Percentiles rank a stretch among this genome's conserved stretches.
phyloP scores from a whole-genome alignment of 2,888 invertebrate genomes.

The Helleia helle region DNA sequence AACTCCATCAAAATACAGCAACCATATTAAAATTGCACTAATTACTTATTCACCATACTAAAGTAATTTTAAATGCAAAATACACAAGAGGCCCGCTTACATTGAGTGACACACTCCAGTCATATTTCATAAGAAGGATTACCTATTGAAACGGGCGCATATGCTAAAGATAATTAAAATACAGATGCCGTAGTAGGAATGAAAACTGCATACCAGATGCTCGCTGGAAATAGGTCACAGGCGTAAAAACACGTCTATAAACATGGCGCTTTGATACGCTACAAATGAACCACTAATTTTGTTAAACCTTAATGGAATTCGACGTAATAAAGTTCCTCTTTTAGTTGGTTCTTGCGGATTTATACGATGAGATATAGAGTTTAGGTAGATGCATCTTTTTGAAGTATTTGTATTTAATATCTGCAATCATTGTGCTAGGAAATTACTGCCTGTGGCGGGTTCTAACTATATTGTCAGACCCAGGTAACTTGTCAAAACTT shows the following conservation, averaged over 20 bases:
- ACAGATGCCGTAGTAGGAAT: conserved; percentile 20
- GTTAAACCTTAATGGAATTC: conserved; percentile 12
- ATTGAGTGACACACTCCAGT: conserved; percentile 14
- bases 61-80: too few species aligned
- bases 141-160: conserved; percentile 19
- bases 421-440: too few species aligned
- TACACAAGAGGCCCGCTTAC: not conserved
- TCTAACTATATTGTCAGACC: too few species aligned
- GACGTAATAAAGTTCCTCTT: conserved; percentile 10
- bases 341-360: not conserved
- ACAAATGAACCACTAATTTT: conserved; percentile 2
- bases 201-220: conserved; percentile 22
- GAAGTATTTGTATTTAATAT: not conserved
- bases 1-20: too few species aligned
- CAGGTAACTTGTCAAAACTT: too few species aligned
- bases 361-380: not conserved
- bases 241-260: conserved; percentile 19
- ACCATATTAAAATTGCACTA: too few species aligned
- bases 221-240: conserved; percentile 24
- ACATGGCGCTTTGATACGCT: conserved; percentile 10
- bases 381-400: not conserved
- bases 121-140: conserved; percentile 19
- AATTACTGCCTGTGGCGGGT: too few species aligned
- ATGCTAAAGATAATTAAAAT: conserved; percentile 20
- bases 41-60: not conserved